Percentiles rank a stretch among this genome's conserved stretches.
These are phyloP conservation scores for Calephelis virginiensis DNA, from an alignment of 1,140 invertebrate species.

Conservation along the genomic window DNA sequence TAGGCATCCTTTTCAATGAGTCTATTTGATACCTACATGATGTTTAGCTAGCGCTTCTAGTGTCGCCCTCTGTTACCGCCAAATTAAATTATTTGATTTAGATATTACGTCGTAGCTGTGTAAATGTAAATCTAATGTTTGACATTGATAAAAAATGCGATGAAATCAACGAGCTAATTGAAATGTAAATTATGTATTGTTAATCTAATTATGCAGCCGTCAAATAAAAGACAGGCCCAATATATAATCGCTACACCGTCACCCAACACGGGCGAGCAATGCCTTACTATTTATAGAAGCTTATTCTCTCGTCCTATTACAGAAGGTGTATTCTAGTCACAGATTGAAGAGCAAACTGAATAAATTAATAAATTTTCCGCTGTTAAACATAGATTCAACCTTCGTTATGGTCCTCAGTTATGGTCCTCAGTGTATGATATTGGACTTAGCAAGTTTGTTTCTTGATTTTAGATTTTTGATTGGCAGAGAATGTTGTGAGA, in stretches of 20 bases:
- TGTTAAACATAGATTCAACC: not conserved
- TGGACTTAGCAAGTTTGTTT: too few species aligned
- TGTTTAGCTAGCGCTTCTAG: too few species aligned
- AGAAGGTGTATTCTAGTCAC: slow-evolving; percentile 1
- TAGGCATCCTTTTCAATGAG: too few species aligned
- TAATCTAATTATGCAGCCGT: not conserved
- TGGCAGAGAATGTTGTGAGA: too few species aligned
- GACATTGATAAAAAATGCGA: not conserved
- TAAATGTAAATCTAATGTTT: too few species aligned
- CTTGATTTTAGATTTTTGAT: too few species aligned
- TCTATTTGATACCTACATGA: too few species aligned
- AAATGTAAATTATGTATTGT: slow-evolving; percentile 5
- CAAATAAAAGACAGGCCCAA: slow-evolving; percentile 6
- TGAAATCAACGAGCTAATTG: not conserved
- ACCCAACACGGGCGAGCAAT: not conserved
- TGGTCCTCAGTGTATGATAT: too few species aligned
- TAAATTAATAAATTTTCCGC: slow-evolving; percentile 5
- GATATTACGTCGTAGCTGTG: too few species aligned
- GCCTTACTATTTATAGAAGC: not conserved
- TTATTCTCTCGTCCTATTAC: slow-evolving; percentile 7
- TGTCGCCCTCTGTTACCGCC: too few species aligned
- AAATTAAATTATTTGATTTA: too few species aligned
- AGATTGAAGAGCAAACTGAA: not conserved
- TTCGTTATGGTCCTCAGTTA: too few species aligned
- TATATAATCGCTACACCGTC: not conserved